Base-by-base conservation (phyloP, 2,797 vertebrate genomes). In the Enteromius afrohamiltoni region DNA sequence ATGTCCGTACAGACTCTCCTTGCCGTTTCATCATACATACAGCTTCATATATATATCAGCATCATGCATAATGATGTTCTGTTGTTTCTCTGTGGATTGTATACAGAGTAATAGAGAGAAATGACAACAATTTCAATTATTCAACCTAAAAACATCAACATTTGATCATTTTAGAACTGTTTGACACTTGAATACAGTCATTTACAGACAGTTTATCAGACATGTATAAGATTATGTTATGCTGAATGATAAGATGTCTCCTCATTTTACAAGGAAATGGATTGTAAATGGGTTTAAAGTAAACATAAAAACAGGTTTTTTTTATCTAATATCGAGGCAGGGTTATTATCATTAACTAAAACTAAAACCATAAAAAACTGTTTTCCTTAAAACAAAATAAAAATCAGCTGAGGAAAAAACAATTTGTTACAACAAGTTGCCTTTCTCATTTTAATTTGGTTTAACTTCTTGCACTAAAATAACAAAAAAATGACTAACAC, bases 231-330 rank as follows among this genome's bases (percentile, higher is more conserved):
- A 34, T 9, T 9, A 34, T 34, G 62, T 64, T 65, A 29, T 34
- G 29, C 62, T 65, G 29, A 65, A 3, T 34, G 29, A 65, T 19
- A 7, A 65, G 29, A 65, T 1, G 29, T 34, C 29, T 65, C 29
- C 7, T 34, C 29, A 4, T 65, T 31, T 65, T 34, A 34, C 29
- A 34, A 34, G 29, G 62, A 34, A 65, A 65, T 31, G 6, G 6
- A 31, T 64, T 64, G 31, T 31, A 64, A 64, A 64, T 64, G 29
- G 62, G 6, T 64, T 64, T 64, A 31, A 64, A 64, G 29, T 65
- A 29, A 64, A 16, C 16, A 31, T 64, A 8, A 34, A 17, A 64
- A 31, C 60, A 7, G 26, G 29, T 23, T 29, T 64, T 31, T 31
- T 17, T 17, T 7, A 64, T 64, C 6, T 29, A 17, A 17, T 31